Conservation (phyloP, 2,113 vertebrate species). For the Anolis sagrei region DNA sequence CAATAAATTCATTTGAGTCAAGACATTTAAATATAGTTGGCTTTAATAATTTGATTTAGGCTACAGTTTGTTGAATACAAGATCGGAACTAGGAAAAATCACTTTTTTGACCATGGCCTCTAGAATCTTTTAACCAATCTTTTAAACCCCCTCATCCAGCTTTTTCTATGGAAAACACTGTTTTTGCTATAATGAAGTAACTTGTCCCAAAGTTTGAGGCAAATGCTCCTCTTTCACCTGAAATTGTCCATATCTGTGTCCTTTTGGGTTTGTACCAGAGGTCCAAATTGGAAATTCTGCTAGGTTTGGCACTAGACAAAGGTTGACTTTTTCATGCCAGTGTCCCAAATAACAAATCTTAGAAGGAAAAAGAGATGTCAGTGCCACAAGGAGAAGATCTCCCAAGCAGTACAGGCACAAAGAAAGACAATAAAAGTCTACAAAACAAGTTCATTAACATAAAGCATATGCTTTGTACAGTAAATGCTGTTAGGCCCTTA, state of each 20-base stretch:
- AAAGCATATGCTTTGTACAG: slow-evolving; percentile 32
- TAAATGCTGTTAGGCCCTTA: slow-evolving; percentile 44
- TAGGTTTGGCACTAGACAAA: no score
- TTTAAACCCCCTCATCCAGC: no score
- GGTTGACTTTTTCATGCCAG: neutral
- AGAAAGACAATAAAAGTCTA: neutral
- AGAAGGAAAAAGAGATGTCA: neutral
- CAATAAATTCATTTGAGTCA: no score
- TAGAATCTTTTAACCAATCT: no score
- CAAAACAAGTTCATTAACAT: neutral
- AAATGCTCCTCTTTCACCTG: neutral
- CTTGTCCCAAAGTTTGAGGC: neutral
- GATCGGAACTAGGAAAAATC: no score
- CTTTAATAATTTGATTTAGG: no score
- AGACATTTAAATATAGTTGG: no score
- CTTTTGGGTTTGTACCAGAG: neutral
- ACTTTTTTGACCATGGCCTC: no score
- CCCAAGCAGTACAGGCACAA: neutral
- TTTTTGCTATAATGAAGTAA: neutral
- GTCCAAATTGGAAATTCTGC: neutral
- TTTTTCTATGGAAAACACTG: neutral
- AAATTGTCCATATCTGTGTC: neutral
- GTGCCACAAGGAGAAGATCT: neutral
- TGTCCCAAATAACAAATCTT: neutral
- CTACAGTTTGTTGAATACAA: no score